Evolutionary conservation across 2,888 invertebrate genomes (phyloP), one percentile per base, ranked within the genome.

Genomic region (Alentia gelatinosa): DNA sequence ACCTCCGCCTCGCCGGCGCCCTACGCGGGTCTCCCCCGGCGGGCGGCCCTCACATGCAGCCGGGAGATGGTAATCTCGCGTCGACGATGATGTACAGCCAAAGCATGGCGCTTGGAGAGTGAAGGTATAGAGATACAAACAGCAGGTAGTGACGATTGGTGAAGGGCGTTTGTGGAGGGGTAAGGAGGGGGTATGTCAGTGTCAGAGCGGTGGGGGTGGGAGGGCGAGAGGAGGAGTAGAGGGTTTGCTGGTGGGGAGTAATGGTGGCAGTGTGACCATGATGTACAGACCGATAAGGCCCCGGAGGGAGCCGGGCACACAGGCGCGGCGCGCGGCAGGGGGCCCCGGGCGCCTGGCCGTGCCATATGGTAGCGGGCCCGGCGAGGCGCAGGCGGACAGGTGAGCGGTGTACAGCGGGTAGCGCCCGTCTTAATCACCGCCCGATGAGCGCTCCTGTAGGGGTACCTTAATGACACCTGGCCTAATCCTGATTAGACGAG

Each of bases 401-500:
- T 68, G 68, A 68, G 68, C 23, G 33, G n/a, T 12, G 30, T 12
- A 12, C 30, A 56, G 23, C 56, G 19, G 56, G 56, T n/a, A n/a
- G n/a, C n/a, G 56, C 56, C 56, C 56, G 19, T 47, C 19, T 47
- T 47, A 47, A 12, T 47, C 47, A 47, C 47, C 7, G 47, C 47
- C 47, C 47, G 47, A 12, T 47, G 47, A 7, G 9, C 47, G 47
- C 47, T 30, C 12, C 68, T 30, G 68, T 68, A 12, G 33, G 12
- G 30, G 26, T n/a, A 68, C 68, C 68, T 68, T 68, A 26, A 68
- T 26, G 68, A 68, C 68, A 68, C 68, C 68, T 68, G 68, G 68
- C 68, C 12, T 68, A 68, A 68, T 68, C 68, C 68, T 68, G 68
- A 68, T 68, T 19, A 68, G 68, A 9, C 68, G 68, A 68, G 68